Base-by-base conservation (phyloP, 2,888 invertebrate genomes). In the Octodonta nipae region DNA sequence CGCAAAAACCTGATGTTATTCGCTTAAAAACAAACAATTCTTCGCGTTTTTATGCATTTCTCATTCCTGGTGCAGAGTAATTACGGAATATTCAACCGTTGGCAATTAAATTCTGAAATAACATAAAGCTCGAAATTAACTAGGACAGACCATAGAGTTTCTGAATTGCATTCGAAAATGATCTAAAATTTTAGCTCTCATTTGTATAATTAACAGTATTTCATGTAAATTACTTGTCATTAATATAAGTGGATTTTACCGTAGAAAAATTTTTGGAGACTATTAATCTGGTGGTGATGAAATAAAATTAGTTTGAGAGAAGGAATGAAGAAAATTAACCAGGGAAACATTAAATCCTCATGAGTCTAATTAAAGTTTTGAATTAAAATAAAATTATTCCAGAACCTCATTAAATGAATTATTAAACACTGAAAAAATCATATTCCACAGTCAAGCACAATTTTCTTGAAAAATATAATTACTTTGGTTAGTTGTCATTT, bases 141-240 rank as follows among this genome's bases (percentile, higher is more conserved):
- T 32, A 10, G 15, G 14, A 10, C 13, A 17, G 22, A 25, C n/a
- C n/a, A n/a, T 24, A 26, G 14, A 27, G 17, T 27, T 15, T 7
- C 15, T 15, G 24, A 15, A 31, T 31, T 15, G n/a, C 31, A 13
- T 31, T 25, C 13, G n/a, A 5, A 6, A 33, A 33, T 26, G 27
- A 33, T 16, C 26, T 33, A 27, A 13, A 14, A 33, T 12, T 12
- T 22, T 20, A 15, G 27, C 26, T 33, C 24, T 13, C 26, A 36
- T 37, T n/a, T n/a, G n/a, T n/a, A 41, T 42, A 48, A 50, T 52
- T 52, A 50, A 47, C 46, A 47, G 45, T 45, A 47, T 46, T 45
- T 44, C 37, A 50, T 49, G 50, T 46, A 50, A 52, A 52, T 50
- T 49, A 45, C 46, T 37, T 42, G 45, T 45, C 49, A 50, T 52